Base-by-base conservation (phyloP, 1,140 invertebrate genomes). In the Drosophila elegans region DNA sequence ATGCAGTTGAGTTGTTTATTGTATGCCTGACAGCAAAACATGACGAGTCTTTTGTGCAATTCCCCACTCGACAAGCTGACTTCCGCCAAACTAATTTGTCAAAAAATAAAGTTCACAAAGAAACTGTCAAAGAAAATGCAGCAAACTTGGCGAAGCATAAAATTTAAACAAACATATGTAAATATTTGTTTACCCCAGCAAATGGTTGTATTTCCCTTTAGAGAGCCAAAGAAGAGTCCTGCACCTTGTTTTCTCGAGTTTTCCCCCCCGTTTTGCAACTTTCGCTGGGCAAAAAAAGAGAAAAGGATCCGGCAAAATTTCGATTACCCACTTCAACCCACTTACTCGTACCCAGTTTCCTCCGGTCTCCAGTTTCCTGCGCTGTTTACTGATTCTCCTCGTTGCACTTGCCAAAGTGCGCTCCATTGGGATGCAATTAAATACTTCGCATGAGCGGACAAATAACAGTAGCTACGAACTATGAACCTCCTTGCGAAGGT, bases 351-450 rank as follows among this genome's bases (percentile, higher is more conserved):
- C 36, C n/a, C 53, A 34, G 12, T 32, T 59, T 48, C 29, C 52
- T 25, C 27, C 54, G 51, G 42, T 45, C 41, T 34, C 29, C 63
- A 11, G 11, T 48, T 36, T 54, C 46, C 52, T 54, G 60, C 56
- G 51, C 60, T 76, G 73, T 76, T 75, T 76, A 48, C 73, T 42
- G 29, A 63, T 64, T 57, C 39, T 27, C 57, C 39, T 27, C 57
- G 45, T 36, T 75, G 64, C 71, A 56, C 61, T 79, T 46, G 27
- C 39, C 39, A 41, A 63, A 82, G 59, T 64, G 55, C 63, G 67
- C 66, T 66, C 78, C 75, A 83, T 86, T 83, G 83, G 83, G 79
- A 86, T 79, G 82, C 82, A 86, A 86, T 86, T 86, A 86, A 88
- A 82, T 88, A 76, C 64, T 86, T 34, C 68, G 69, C 57, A 57